Evolutionary conservation across 2,797 vertebrate species (phyloP).

Genomic region (Rhinophrynus dorsalis): DNA sequence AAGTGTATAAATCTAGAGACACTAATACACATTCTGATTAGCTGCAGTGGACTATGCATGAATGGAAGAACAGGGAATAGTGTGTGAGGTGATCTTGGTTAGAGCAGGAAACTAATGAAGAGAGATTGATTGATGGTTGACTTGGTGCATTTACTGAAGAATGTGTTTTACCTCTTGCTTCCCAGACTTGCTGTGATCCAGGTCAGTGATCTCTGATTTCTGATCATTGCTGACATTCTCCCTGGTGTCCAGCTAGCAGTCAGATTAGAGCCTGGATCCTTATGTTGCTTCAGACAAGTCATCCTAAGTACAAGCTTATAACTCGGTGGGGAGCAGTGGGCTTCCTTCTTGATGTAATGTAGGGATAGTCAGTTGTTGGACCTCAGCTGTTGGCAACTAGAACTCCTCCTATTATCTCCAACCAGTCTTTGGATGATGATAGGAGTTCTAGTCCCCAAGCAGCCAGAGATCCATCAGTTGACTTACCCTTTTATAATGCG

Average conservation of each 20-base stretch:
- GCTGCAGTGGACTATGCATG: too few relatives aligned
- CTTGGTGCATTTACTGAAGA: conserved; percentile 1
- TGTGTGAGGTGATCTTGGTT: conserved; percentile 3
- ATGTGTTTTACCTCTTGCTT: conserved; percentile 12
- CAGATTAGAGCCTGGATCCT: conserved; percentile 18
- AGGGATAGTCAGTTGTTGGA: too few relatives aligned
- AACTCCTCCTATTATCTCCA: too few relatives aligned
- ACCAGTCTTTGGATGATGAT: too few relatives aligned
- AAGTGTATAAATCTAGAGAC: too few relatives aligned
- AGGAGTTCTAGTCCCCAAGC: too few relatives aligned
- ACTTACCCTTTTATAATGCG: too few relatives aligned
- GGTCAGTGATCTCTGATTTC: conserved; percentile 34
- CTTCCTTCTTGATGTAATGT: too few relatives aligned
- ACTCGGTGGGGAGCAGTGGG: too few relatives aligned
- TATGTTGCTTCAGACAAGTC: conserved; percentile 2
- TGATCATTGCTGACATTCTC: conserved; percentile 17
- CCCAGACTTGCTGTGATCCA: conserved; percentile 14
- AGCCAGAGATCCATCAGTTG: too few relatives aligned
- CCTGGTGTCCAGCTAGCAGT: conserved; percentile 19
- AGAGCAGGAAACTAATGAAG: conserved; percentile 10
- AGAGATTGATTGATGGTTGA: conserved; percentile 18
- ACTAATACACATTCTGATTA: too few relatives aligned
- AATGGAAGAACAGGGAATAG: neutral
- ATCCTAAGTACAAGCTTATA: neutral
- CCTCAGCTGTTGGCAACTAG: too few relatives aligned